Percentiles rank a stretch among this genome's conserved stretches.
phyloP scores from a whole-genome alignment of 2,797 vertebrate genomes.

The Chlorospingus flavigularis region DNA sequence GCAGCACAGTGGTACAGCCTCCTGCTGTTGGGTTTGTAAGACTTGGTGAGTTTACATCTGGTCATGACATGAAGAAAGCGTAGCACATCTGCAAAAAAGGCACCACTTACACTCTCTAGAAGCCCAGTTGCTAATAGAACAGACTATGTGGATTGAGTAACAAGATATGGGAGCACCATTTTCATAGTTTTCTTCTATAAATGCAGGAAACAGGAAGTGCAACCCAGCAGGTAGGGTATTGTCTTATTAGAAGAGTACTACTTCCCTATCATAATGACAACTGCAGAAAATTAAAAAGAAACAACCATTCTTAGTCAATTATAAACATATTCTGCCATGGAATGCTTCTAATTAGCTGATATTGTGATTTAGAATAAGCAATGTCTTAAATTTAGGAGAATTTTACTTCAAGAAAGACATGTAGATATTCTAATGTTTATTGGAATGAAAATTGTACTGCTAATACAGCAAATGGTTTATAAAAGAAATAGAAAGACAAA shows the following conservation, averaged over 20 bases:
- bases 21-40: neutral
- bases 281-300: neutral
- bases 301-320: neutral
- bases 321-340: neutral
- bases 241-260: neutral
- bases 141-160: neutral
- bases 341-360: neutral
- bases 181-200: neutral
- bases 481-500: neutral
- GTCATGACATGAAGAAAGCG: neutral
- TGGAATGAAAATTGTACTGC: neutral
- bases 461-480: neutral
- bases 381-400: neutral
- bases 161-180: neutral
- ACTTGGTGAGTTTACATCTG: neutral
- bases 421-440: neutral
- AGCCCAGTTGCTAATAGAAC: neutral
- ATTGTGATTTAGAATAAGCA: neutral
- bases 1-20: neutral
- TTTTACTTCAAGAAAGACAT: neutral
- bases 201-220: neutral
- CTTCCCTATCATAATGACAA: neutral
- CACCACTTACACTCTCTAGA: neutral
- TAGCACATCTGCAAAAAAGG: neutral
- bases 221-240: neutral